Percentiles rank a stretch among this genome's conserved stretches.
These are phyloP conservation scores for Chelon auratus DNA, from an alignment of 2,797 vertebrate species.

Conservation along the genomic window DNA sequence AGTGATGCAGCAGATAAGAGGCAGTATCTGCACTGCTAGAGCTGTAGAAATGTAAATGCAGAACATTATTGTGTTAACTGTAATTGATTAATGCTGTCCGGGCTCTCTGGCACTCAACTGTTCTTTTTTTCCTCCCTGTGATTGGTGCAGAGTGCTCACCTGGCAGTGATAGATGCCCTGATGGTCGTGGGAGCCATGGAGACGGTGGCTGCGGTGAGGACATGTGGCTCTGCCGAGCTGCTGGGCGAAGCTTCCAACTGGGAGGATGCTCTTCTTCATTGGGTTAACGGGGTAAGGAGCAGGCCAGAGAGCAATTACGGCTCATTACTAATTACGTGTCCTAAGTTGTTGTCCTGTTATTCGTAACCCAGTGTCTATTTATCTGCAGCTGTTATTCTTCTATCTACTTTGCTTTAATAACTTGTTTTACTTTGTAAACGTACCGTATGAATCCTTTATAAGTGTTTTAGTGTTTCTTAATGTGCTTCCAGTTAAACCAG, in stretches of 20 bases:
- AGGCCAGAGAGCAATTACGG: neutral
- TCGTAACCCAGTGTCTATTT: conserved; percentile 3
- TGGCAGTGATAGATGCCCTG: conserved; percentile 90
- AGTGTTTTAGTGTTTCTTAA: conserved; percentile 10
- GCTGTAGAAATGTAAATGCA: conserved; percentile 37
- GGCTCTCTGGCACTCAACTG: conserved; percentile 12
- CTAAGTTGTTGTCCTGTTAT: conserved; percentile 1
- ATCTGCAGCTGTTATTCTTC: neutral
- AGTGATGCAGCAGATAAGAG: conserved; percentile 4
- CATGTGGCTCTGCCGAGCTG: conserved; percentile 74
- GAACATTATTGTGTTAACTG: conserved; percentile 53
- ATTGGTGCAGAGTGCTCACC: conserved; percentile 88
- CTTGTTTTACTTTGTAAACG: neutral
- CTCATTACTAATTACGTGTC: neutral
- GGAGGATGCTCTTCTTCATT: conserved; percentile 89
- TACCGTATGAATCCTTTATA: neutral
- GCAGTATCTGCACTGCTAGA: conserved; percentile 9
- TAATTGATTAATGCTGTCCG: conserved; percentile 45
- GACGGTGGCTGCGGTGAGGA: conserved; percentile 82
- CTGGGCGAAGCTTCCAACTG: conserved; percentile 79
- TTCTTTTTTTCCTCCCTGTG: conserved; percentile 45
- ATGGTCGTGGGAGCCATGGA: conserved; percentile 90
- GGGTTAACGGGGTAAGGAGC: conserved; percentile 89
- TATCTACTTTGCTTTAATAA: neutral
- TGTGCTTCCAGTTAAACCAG: conserved; percentile 85